Evolutionary conservation across 1,140 invertebrate species (phyloP).

Genomic region (Arion vulgaris): DNA sequence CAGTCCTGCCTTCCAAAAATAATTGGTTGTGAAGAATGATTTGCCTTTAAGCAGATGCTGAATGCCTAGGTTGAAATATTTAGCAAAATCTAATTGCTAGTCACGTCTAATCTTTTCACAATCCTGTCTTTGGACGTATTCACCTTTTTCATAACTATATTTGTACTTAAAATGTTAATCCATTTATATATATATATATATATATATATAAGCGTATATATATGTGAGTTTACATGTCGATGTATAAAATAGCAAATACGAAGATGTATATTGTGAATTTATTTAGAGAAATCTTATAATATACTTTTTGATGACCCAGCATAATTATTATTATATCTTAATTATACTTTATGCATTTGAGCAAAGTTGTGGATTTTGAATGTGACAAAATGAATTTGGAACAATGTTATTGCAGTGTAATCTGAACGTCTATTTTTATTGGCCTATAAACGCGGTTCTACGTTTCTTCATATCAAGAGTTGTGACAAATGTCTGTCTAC

Average conservation of each 20-base stretch:
- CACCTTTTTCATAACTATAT: too few species aligned
- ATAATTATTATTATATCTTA: too few species aligned
- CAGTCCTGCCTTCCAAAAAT: conserved; percentile 22
- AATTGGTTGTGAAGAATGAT: conserved; percentile 23
- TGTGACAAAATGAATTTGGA: background rate
- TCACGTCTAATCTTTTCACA: too few species aligned
- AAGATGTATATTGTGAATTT: too few species aligned
- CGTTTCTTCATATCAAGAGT: background rate
- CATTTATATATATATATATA: background rate
- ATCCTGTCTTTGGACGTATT: too few species aligned
- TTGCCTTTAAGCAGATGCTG: conserved; percentile 26
- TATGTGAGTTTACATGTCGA: too few species aligned
- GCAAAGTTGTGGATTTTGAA: background rate
- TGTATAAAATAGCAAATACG: too few species aligned
- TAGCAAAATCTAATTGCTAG: background rate
- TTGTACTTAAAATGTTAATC: background rate
- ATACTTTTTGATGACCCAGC: too few species aligned
- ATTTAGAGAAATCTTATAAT: too few species aligned
- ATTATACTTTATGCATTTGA: conserved; percentile 3
- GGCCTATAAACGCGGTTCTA: background rate
- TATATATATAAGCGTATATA: background rate
- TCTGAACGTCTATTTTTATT: background rate
- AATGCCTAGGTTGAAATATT: too few species aligned
- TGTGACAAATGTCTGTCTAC: background rate
- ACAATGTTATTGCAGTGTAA: background rate